Evolutionary conservation across 2,797 vertebrate genomes (phyloP).

Genomic region (Florisuga fusca): DNA sequence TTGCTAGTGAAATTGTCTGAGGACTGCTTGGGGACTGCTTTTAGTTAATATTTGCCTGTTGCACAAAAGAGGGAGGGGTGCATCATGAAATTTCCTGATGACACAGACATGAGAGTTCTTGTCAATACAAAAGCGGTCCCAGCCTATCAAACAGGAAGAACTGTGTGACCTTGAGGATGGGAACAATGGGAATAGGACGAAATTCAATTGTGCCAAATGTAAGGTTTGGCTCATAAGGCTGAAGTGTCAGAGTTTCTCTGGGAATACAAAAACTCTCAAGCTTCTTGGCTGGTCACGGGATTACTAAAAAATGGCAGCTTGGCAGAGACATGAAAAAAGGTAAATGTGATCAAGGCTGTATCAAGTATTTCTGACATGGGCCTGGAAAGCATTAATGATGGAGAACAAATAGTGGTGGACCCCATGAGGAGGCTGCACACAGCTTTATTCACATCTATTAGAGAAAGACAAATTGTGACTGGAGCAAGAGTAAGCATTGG

Average conservation of each 20-base stretch:
- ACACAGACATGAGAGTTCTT: neutral
- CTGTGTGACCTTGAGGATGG: conserved; percentile 21
- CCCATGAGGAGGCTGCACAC: neutral
- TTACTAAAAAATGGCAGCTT: neutral
- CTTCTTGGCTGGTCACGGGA: neutral
- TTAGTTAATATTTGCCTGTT: conserved; percentile 16
- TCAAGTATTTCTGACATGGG: neutral
- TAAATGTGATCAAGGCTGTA: neutral
- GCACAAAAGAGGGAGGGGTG: conserved; percentile 58
- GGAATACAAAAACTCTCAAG: neutral
- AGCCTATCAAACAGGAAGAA: conserved; percentile 66
- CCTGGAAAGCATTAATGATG: neutral
- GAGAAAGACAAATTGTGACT: neutral
- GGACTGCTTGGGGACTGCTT: neutral
- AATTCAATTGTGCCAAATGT: conserved; percentile 28
- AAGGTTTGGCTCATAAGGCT: conserved; percentile 41
- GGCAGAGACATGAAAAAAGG: neutral
- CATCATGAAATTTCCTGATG: conserved; percentile 52
- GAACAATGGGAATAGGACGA: conserved; percentile 54
- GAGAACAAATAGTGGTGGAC: neutral
- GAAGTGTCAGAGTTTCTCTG: neutral
- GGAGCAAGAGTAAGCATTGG: neutral
- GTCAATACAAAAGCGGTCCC: conserved; percentile 48
- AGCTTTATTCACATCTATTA: neutral
- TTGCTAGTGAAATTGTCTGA: neutral